A percentile compares a stretch with the other conserved stretches of the same genome.
phyloP scores from a whole-genome alignment of 2,113 vertebrate genomes.

The Lepus europaeus region DNA sequence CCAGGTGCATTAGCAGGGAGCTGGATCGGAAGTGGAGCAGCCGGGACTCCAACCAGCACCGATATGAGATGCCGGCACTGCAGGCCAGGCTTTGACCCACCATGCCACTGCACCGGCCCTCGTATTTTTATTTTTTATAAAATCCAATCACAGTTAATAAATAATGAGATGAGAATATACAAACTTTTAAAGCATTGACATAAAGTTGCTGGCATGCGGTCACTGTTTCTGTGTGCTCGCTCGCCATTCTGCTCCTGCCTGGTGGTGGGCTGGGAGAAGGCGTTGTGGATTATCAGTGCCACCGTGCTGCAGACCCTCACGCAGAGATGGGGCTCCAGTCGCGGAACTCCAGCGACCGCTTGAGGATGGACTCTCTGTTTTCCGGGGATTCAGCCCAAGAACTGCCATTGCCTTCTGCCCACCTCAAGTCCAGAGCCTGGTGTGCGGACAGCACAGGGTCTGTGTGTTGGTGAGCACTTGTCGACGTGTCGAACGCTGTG shows the following conservation, averaged over 20 bases:
- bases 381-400: neutral
- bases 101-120: too few species aligned
- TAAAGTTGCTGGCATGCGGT: neutral
- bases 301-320: too few species aligned
- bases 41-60: too few species aligned
- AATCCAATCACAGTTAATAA: neutral
- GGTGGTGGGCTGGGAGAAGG: too few species aligned
- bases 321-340: neutral
- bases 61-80: too few species aligned
- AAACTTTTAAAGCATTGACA: neutral
- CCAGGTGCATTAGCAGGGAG: too few species aligned
- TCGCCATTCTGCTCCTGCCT: neutral
- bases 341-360: accelerated
- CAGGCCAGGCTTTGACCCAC: too few species aligned
- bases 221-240: too few species aligned
- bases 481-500: neutral
- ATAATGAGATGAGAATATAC: neutral
- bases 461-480: neutral
- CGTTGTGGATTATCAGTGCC: too few species aligned
- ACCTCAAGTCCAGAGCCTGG: neutral
- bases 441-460: too few species aligned
- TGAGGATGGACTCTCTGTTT: neutral
- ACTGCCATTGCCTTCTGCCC: neutral
- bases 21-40: too few species aligned
- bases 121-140: neutral